A percentile compares a stretch with the other conserved stretches of the same genome.
These are phyloP conservation scores for Paraescarpia echinospica DNA, from an alignment of 1,140 invertebrate genomes.

Conservation along the genomic window DNA sequence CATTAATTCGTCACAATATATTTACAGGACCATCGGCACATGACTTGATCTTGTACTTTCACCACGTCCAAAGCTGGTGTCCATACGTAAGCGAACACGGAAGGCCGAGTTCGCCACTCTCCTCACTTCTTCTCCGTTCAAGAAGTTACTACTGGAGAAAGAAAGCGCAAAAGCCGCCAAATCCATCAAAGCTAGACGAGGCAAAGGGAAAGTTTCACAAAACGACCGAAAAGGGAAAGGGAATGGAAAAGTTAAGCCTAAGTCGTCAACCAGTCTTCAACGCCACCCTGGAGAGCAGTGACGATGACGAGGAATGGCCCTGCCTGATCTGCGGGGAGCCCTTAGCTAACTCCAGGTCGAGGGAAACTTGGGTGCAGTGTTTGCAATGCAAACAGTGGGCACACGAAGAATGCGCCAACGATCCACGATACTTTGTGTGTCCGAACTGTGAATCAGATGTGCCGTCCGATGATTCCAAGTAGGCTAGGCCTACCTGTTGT, in stretches of 20 bases:
- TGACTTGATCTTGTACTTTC: background rate
- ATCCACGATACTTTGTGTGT: too few relatives aligned
- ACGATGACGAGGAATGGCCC: conserved; percentile 4
- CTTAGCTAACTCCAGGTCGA: background rate
- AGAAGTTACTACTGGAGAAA: background rate
- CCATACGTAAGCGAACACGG: background rate
- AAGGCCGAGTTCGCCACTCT: background rate
- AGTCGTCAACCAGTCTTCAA: conserved; percentile 7
- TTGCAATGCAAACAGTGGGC: too few relatives aligned
- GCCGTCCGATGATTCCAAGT: too few relatives aligned
- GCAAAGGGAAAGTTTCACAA: background rate
- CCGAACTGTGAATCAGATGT: too few relatives aligned
- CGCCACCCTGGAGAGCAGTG: background rate
- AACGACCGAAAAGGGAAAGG: too few relatives aligned
- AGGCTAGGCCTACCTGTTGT: too few relatives aligned
- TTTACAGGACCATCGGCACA: too few relatives aligned
- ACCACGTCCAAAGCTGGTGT: background rate
- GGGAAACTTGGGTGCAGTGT: too few relatives aligned
- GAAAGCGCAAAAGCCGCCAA: background rate
- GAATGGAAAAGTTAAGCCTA: too few relatives aligned
- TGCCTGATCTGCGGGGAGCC: background rate
- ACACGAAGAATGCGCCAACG: too few relatives aligned
- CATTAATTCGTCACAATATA: too few relatives aligned
- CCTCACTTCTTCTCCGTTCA: conserved; percentile 12
- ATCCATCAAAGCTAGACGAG: background rate